phyloP scores from a whole-genome alignment of 2,113 vertebrate genomes.

The Percopsis transmontana region DNA sequence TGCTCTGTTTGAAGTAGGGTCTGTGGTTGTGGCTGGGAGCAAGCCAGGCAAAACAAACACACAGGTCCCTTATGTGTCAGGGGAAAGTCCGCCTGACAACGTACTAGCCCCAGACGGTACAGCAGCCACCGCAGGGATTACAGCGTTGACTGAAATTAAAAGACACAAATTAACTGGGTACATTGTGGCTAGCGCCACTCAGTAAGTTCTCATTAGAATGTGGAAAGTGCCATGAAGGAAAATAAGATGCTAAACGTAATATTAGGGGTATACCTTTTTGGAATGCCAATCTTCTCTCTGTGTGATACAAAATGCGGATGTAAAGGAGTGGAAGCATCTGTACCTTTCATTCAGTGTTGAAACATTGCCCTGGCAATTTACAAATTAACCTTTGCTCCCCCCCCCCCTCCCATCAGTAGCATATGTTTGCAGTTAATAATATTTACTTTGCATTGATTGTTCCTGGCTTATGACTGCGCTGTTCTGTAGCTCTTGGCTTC shows the following conservation, averaged over 20 bases:
- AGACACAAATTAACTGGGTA: background rate
- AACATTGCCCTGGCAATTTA: constrained; percentile 21
- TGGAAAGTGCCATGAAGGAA: too few species aligned
- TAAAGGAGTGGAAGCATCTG: background rate
- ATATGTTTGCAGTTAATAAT: constrained; percentile 48
- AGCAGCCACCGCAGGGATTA: background rate
- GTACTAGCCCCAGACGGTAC: constrained; percentile 1
- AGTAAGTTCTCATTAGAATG: background rate
- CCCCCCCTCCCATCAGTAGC: constrained; percentile 18
- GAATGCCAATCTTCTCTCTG: background rate
- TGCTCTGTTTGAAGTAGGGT: constrained; percentile 25
- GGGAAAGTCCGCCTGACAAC: constrained; percentile 8
- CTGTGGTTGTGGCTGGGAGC: constrained; percentile 28
- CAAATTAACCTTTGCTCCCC: constrained; percentile 20
- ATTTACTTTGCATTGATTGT: constrained; percentile 50
- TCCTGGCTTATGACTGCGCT: constrained; percentile 7
- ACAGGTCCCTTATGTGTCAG: constrained; percentile 32
- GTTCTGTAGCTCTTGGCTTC: constrained; percentile 9
- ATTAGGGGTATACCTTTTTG: background rate
- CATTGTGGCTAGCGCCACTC: background rate
- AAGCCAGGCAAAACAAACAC: constrained; percentile 54
- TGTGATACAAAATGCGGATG: too few species aligned
- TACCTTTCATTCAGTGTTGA: background rate
- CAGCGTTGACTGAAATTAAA: background rate
- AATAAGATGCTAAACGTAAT: too few species aligned